Base-by-base conservation (phyloP, 2,797 vertebrate genomes). In the Gobio occitaniae region DNA sequence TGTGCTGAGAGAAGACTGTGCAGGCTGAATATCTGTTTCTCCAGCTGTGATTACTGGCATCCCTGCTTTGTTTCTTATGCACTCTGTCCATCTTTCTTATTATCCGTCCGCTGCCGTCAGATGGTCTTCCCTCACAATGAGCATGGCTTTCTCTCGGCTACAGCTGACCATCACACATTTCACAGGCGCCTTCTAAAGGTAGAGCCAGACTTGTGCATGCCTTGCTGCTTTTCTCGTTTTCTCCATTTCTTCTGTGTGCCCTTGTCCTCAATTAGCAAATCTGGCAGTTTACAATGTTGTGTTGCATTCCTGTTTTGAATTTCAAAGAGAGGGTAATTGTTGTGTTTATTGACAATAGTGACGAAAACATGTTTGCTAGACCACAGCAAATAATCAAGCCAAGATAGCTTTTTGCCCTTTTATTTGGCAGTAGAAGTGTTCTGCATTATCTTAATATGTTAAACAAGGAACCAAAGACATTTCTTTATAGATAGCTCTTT, bases 121-220 rank as follows among this genome's bases (percentile, higher is more conserved):
- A 98, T 97, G 97, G 95, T 96, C 93, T 98, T 97, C 87, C 96
- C 96, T 54, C 92, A 92, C 81, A 95, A 96, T 90, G 95, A 90
- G 90, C 95, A 96, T 0, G 93, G 97, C 95, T 97, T 98, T 95
- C 92, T 97, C 87, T 94, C 95, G 44, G 87, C 97, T 89, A 94
- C 95, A 72, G 87, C 95, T 78, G 97, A 97, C 84, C 96, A 95
- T 84, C 95, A 93, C 66, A 90, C 83, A 88, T 96, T 96, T 96
- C 96, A 93, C 92, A 96, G 95, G 86, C 94, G 92, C 29, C 76
- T 97, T 90, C 92, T 97, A 90, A 98, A 98, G 97, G 97, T 98
- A 97, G 94, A 95, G 74, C 80, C 71, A 17, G 78, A 82, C 88
- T 89, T 78, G 91, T 87, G 91, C 93, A 92, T 91, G 9, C 36